Evolutionary conservation across 37 sponge, comb jelly and placozoan genomes (phyloP).

Genomic region (Geodia barretti): DNA sequence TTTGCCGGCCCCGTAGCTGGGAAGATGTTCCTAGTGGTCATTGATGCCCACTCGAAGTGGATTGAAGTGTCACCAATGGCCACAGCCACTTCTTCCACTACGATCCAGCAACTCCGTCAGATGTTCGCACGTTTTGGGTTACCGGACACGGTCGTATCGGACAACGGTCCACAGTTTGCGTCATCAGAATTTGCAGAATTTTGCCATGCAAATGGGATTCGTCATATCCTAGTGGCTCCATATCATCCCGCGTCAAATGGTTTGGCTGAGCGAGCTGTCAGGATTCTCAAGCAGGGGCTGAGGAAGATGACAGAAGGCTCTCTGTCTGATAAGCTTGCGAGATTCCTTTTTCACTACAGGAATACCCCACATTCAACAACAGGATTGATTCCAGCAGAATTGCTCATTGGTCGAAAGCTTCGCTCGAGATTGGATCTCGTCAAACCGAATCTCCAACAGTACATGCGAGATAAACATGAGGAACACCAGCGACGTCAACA

Average conservation of each 20-base stretch:
- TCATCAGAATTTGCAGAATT: conserved; percentile 36
- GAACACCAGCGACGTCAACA: conserved; percentile 1
- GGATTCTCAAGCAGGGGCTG: conserved; percentile 34
- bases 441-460: conserved; percentile 13
- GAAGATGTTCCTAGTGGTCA: conserved; percentile 7
- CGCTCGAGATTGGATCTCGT: conserved; percentile 30
- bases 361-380: conserved; percentile 36
- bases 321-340: conserved; percentile 1
- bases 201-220: conserved; percentile 1
- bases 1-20: conserved; percentile 38
- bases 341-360: conserved; percentile 40
- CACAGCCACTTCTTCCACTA: neutral
- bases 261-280: conserved; percentile 37
- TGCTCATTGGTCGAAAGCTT: conserved; percentile 40
- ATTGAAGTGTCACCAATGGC: neutral
- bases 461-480: conserved; percentile 23
- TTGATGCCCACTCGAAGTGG: conserved; percentile 28
- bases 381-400: conserved; percentile 34
- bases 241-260: conserved; percentile 39
- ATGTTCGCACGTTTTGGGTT: conserved; percentile 31
- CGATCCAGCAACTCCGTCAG: conserved; percentile 11
- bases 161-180: conserved; percentile 46
- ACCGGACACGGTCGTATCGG: conserved; percentile 28
- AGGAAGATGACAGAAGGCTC: conserved; percentile 12
- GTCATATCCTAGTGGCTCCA: conserved; percentile 6